phyloP scores from a whole-genome alignment of 2,797 vertebrate species.

The Gymnodraco acuticeps region DNA sequence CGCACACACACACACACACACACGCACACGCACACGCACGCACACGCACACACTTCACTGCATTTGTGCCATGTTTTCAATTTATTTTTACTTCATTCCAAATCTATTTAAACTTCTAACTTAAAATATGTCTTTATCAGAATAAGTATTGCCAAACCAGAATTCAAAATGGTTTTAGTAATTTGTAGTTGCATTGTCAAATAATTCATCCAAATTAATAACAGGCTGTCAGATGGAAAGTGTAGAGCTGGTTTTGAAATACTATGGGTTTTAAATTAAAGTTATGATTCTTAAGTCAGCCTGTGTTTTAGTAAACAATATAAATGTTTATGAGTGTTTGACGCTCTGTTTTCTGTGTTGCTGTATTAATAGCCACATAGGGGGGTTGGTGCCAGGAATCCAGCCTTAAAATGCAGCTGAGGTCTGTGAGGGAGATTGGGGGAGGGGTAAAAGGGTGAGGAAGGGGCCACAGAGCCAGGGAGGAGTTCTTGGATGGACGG shows the following conservation, averaged over 20 bases:
- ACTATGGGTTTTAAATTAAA: background rate
- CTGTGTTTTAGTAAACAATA: background rate
- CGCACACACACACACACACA: conserved; percentile 32
- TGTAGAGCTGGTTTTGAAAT: background rate
- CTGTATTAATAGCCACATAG: conserved; percentile 60
- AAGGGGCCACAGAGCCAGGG: conserved; percentile 38
- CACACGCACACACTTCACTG: conserved; percentile 14
- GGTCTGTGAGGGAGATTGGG: conserved; percentile 21
- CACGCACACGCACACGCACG: conserved; percentile 24
- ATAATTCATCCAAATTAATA: conserved; percentile 1
- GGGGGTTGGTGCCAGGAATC: conserved; percentile 57
- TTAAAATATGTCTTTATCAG: conserved; percentile 1
- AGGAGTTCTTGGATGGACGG: conserved; percentile 3
- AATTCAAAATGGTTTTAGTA: background rate
- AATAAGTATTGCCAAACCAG: conserved; percentile 5
- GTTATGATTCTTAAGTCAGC: background rate
- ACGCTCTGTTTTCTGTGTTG: conserved; percentile 28
- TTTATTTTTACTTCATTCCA: conserved; percentile 15
- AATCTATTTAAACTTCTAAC: background rate
- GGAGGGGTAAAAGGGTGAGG: conserved; percentile 45
- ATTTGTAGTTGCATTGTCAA: background rate
- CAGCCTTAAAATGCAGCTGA: conserved; percentile 46
- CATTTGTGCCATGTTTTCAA: conserved; percentile 35
- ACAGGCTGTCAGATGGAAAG: background rate
- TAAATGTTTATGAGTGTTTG: background rate